Evolutionary conservation across 2,888 invertebrate species (phyloP).

Genomic region (Melipona beecheii): DNA sequence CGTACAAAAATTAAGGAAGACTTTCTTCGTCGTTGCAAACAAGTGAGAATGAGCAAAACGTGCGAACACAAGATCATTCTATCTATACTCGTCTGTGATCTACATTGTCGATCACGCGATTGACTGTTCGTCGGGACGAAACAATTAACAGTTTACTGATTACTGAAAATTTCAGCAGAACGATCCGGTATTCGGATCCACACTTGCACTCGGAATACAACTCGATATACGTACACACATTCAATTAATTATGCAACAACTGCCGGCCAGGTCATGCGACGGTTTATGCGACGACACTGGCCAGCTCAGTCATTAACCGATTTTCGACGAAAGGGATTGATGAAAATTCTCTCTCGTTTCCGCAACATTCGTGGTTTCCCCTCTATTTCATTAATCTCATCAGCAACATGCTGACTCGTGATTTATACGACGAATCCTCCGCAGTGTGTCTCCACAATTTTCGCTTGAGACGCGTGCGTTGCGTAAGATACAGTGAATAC

Average conservation of each 20-base stretch:
- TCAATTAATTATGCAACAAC: constrained; percentile 22
- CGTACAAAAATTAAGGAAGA: too few species aligned
- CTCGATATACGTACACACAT: background rate
- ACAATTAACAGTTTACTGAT: background rate
- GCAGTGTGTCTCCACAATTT: too few species aligned
- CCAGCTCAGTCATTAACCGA: background rate
- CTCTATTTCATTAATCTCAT: background rate
- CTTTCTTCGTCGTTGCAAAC: background rate
- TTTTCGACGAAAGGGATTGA: background rate
- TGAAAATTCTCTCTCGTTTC: background rate
- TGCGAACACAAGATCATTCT: background rate
- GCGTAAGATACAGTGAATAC: too few species aligned
- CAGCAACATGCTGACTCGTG: background rate
- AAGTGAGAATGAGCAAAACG: background rate
- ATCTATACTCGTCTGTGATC: background rate
- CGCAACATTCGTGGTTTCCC: background rate
- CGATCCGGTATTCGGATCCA: background rate
- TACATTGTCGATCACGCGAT: background rate
- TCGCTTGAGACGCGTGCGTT: too few species aligned
- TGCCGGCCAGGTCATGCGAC: background rate
- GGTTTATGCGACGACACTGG: background rate
- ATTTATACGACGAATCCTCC: background rate
- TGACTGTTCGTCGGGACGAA: background rate
- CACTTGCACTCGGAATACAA: too few species aligned
- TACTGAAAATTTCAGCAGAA: background rate